phyloP scores from a whole-genome alignment of 2,888 invertebrate genomes.

The Cerastis leucographa region DNA sequence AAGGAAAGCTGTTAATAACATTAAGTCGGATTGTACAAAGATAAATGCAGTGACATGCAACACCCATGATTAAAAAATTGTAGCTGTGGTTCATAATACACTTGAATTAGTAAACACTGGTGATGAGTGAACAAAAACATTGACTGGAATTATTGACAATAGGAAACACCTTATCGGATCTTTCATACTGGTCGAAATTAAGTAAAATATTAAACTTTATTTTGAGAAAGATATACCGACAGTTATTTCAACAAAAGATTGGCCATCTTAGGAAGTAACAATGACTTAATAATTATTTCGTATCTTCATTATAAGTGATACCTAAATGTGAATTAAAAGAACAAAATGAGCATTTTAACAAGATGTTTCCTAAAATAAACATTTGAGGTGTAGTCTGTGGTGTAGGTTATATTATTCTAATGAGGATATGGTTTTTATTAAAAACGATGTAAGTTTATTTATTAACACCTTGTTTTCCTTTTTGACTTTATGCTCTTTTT shows the following conservation, averaged over 20 bases:
- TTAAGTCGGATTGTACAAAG: conserved; percentile 3
- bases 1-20: conserved; percentile 17
- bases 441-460: not conserved
- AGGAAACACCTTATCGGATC: not conserved
- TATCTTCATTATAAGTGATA: not conserved
- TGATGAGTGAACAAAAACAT: not conserved
- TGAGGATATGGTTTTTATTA: not conserved
- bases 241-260: not conserved
- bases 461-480: not conserved
- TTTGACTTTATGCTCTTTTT: not conserved
- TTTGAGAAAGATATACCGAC: not conserved
- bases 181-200: not conserved
- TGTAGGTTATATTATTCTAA: not conserved
- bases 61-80: not conserved
- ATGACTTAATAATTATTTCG: not conserved
- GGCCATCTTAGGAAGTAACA: not conserved
- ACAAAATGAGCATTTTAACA: not conserved
- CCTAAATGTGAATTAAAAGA: not conserved
- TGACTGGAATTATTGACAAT: not conserved
- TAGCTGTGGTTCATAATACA: not conserved
- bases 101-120: not conserved
- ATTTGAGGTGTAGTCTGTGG: too few species aligned
- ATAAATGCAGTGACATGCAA: conserved; percentile 14
- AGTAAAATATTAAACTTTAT: not conserved
- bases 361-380: not conserved